Evolutionary conservation across 2,888 invertebrate species (phyloP).

Genomic region (Marasmarcha lunaedactyla): DNA sequence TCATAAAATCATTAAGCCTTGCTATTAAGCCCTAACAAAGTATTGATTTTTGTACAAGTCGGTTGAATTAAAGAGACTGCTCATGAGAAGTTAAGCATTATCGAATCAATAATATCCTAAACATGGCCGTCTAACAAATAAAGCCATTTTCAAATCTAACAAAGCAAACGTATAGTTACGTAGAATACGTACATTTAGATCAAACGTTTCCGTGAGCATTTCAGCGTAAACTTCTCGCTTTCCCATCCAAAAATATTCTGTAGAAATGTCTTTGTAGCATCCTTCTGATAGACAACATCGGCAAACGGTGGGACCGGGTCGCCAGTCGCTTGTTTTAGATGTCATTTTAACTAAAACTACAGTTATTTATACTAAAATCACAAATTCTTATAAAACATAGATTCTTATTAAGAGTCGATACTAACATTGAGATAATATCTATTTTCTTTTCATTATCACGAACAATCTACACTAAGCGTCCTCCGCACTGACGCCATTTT

Average conservation of each 20-base stretch:
- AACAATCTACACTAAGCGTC: no score
- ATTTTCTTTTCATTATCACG: no score
- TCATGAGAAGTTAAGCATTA: no score
- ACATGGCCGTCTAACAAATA: constrained; percentile 17
- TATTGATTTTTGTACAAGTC: not conserved
- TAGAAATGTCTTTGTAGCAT: constrained; percentile 61
- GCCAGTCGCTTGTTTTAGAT: constrained; percentile 46
- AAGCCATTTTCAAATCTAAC: constrained; percentile 24
- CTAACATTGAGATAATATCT: no score
- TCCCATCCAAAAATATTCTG: constrained; percentile 66
- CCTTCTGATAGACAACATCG: constrained; percentile 57
- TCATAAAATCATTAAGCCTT: no score
- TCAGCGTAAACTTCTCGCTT: constrained; percentile 57
- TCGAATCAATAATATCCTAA: no score
- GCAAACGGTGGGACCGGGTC: constrained; percentile 55
- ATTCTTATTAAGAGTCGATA: no score
- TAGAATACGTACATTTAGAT: constrained; percentile 37
- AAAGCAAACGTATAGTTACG: constrained; percentile 11
- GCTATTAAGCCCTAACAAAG: not conserved
- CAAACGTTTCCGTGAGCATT: constrained; percentile 50
- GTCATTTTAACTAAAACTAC: constrained; percentile 36
- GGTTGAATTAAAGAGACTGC: no score
- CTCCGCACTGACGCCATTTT: not conserved
- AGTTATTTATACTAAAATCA: constrained; percentile 4
- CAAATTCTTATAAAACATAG: not conserved